Evolutionary conservation across 2,113 vertebrate species (phyloP).

Genomic region (Ptilorrhoa leucosticta): DNA sequence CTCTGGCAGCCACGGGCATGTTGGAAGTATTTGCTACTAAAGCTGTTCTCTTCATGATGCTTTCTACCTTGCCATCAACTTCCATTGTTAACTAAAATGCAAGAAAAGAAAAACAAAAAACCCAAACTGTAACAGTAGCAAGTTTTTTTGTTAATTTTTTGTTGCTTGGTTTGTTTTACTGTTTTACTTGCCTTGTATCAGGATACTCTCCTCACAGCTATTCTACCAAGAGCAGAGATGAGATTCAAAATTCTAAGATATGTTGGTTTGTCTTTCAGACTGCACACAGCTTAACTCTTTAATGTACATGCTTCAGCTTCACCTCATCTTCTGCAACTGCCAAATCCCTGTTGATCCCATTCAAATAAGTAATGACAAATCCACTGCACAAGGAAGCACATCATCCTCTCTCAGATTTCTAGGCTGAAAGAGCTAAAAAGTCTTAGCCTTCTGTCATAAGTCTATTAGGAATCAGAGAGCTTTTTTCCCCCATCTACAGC

Average conservation of each 20-base stretch:
- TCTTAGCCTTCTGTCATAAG: neutral
- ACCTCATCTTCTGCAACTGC: neutral
- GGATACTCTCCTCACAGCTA: neutral
- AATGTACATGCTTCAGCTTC: neutral
- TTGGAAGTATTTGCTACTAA: constrained; percentile 98
- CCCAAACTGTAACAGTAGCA: neutral
- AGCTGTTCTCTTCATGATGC: constrained; percentile 98
- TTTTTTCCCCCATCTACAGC: neutral
- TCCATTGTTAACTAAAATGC: constrained; percentile 91
- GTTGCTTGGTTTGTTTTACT: neutral
- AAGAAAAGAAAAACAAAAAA: neutral
- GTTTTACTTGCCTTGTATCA: neutral
- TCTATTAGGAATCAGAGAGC: neutral
- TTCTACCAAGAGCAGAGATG: neutral
- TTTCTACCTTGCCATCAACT: constrained; percentile 92
- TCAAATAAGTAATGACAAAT: neutral
- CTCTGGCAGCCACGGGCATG: constrained; percentile 98
- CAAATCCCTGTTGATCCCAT: neutral
- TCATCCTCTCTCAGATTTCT: neutral
- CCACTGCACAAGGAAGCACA: neutral
- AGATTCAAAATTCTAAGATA: neutral
- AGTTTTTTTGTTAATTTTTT: neutral
- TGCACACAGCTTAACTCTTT: neutral
- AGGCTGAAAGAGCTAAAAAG: neutral
- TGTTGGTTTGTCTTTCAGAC: neutral